Evolutionary conservation across 2,888 invertebrate species (phyloP).

Genomic region (Sceliomorpha sp.): DNA sequence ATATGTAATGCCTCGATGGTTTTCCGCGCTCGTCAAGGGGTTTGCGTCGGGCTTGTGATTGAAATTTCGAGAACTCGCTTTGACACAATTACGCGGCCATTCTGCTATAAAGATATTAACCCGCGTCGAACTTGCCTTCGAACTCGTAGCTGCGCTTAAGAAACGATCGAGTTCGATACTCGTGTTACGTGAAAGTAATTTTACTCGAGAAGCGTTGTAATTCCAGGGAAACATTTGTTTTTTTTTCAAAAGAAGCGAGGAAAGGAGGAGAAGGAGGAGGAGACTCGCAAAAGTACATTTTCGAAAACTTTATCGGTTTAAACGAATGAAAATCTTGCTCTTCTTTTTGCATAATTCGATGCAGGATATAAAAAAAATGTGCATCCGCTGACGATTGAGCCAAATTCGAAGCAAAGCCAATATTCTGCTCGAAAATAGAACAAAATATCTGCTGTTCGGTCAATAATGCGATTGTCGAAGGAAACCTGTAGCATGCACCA

Average conservation of each 20-base stretch:
- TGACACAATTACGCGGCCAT: slow-evolving; percentile 78
- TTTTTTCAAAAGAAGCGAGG: too few species aligned
- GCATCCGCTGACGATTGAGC: too few species aligned
- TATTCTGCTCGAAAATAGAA: slow-evolving; percentile 21
- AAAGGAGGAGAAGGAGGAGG: too few species aligned
- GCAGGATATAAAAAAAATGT: too few species aligned
- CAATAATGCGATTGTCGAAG: slow-evolving; percentile 51
- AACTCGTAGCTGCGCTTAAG: slow-evolving; percentile 12
- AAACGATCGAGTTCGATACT: slow-evolving; percentile 38
- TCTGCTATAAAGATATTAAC: slow-evolving; percentile 62
- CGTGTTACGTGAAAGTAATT: slow-evolving; percentile 3
- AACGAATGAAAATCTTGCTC: too few species aligned
- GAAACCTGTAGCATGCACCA: slow-evolving; percentile 64
- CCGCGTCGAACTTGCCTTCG: slow-evolving; percentile 42
- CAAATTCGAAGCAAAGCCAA: slow-evolving; percentile 31
- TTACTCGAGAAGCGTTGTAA: too few species aligned
- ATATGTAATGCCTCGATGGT: slow-evolving; percentile 80
- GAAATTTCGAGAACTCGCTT: slow-evolving; percentile 79
- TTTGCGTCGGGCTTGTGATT: slow-evolving; percentile 69
- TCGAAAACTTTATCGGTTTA: too few species aligned
- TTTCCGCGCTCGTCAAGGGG: slow-evolving; percentile 66
- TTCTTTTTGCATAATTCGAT: too few species aligned
- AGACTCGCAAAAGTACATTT: too few species aligned
- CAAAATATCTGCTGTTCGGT: slow-evolving; percentile 50
- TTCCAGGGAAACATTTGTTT: too few species aligned